Conservation (phyloP, 2,113 vertebrate genomes). For the Psilopsiagon aymara region DNA sequence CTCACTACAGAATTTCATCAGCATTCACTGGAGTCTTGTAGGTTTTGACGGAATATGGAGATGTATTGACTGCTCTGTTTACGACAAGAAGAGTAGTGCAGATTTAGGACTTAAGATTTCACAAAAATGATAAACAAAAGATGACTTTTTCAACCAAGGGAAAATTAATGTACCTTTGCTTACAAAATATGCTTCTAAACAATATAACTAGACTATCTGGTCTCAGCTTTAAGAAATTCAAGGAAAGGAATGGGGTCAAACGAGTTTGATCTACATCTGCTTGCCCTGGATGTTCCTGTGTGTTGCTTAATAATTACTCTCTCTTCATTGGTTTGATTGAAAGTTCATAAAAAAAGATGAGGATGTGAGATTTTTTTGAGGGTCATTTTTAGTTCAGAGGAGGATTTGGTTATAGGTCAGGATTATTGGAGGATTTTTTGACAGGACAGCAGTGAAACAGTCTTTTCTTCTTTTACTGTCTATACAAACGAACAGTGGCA, state of each 20-base stretch:
- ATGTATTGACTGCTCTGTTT: background rate
- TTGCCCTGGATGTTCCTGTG: background rate
- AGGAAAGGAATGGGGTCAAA: background rate
- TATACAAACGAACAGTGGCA: background rate
- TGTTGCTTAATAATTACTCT: background rate
- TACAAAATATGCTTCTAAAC: background rate
- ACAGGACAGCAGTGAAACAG: background rate
- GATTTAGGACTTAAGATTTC: background rate
- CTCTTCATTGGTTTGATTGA: background rate
- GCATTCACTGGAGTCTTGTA: background rate
- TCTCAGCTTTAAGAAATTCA: background rate
- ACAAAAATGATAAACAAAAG: background rate
- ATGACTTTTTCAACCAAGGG: background rate
- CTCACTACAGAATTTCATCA: background rate
- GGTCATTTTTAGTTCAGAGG: background rate
- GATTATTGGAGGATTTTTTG: background rate
- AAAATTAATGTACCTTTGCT: background rate
- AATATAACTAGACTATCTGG: background rate
- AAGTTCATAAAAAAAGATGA: background rate
- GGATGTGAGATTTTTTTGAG: background rate
- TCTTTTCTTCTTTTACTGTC: background rate
- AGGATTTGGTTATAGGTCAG: background rate
- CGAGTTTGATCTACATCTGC: background rate
- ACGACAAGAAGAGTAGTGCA: background rate
- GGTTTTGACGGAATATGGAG: background rate